A percentile compares a stretch with the other conserved stretches of the same genome.
phyloP scores from a whole-genome alignment of 2,888 invertebrate species.

The Athrips mouffetella region DNA sequence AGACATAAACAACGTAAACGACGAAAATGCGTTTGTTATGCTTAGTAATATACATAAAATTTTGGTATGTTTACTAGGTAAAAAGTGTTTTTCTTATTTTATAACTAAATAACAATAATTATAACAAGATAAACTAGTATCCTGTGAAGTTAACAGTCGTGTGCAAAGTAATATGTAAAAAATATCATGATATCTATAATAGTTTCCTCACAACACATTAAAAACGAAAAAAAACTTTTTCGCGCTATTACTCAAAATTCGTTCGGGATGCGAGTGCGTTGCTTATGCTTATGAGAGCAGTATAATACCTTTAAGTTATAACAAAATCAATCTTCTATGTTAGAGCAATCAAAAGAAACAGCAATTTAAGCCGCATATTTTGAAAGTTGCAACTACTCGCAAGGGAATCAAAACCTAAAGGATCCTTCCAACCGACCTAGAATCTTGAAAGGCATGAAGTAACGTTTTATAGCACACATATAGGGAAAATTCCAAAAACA shows the following conservation, averaged over 20 bases:
- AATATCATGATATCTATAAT: neutral
- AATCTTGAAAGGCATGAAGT: too few relatives aligned
- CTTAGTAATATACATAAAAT: neutral
- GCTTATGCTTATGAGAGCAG: too few relatives aligned
- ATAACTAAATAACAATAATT: neutral
- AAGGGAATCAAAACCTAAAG: too few relatives aligned
- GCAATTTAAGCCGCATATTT: too few relatives aligned
- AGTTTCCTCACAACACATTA: neutral
- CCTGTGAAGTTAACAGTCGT: neutral
- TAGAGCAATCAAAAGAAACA: too few relatives aligned
- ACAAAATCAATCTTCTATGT: too few relatives aligned
- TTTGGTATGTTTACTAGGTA: neutral
- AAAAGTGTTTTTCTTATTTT: neutral
- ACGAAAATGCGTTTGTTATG: neutral
- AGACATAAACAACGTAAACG: neutral
- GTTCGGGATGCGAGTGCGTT: neutral
- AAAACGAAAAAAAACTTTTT: neutral
- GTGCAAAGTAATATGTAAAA: neutral
- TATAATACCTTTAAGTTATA: too few relatives aligned
- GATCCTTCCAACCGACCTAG: too few relatives aligned
- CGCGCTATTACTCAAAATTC: neutral
- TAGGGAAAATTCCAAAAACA: too few relatives aligned
- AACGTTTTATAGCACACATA: too few relatives aligned
- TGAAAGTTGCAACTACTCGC: too few relatives aligned
- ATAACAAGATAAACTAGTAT: neutral